A percentile compares a stretch with the other conserved stretches of the same genome.
These are phyloP conservation scores for Aix galericulata DNA, from an alignment of 2,113 vertebrate genomes.

Conservation along the genomic window DNA sequence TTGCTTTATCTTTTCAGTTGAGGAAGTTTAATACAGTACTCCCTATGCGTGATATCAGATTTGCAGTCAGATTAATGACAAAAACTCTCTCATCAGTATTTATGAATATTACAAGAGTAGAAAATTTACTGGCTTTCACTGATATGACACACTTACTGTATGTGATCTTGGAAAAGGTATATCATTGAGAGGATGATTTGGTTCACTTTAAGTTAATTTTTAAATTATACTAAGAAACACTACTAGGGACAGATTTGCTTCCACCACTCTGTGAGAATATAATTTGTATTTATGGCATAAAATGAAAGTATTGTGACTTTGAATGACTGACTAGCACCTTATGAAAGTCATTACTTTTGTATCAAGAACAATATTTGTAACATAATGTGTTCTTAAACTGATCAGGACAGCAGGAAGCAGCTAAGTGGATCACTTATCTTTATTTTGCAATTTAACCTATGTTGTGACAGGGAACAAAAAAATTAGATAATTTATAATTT, in stretches of 20 bases:
- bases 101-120: constrained; percentile 55
- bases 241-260: constrained; percentile 60
- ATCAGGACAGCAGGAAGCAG: constrained; percentile 69
- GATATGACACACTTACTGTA: constrained; percentile 57
- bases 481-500: constrained; percentile 67
- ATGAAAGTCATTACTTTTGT: constrained; percentile 65
- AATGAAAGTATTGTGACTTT: constrained; percentile 56
- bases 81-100: constrained; percentile 59
- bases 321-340: constrained; percentile 68
- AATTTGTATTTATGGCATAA: constrained; percentile 57
- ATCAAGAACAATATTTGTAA: constrained; percentile 53
- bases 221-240: constrained; percentile 69
- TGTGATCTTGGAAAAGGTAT: constrained; percentile 66
- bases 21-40: neutral
- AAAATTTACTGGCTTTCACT: constrained; percentile 71
- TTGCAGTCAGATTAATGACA: constrained; percentile 46
- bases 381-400: constrained; percentile 65
- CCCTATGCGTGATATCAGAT: neutral
- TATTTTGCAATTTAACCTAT: constrained; percentile 74
- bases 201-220: constrained; percentile 71
- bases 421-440: constrained; percentile 75
- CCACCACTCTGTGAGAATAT: constrained; percentile 7
- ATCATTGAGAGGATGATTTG: constrained; percentile 61
- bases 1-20: neutral
- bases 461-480: constrained; percentile 63